Evolutionary conservation across 2,113 vertebrate genomes (phyloP).

Genomic region (Condylura cristata): DNA sequence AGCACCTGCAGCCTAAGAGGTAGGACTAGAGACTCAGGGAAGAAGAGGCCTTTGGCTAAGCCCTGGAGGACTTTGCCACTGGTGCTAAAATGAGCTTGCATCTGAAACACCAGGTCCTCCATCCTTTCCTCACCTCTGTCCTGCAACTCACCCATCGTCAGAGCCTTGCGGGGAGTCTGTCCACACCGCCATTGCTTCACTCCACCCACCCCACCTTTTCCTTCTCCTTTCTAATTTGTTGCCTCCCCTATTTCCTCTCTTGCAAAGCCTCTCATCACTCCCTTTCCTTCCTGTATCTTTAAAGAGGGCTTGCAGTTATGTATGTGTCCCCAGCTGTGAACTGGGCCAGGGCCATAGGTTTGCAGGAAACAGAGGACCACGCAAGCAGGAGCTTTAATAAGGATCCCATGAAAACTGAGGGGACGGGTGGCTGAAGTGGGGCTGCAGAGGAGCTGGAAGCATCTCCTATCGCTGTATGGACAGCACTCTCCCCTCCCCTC

Average conservation of each 20-base stretch:
- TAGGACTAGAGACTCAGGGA: background rate
- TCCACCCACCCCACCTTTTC: background rate
- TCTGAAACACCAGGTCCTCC: background rate
- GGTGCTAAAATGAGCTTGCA: background rate
- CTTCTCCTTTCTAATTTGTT: background rate
- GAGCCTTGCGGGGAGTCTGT: background rate
- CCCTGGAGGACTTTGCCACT: background rate
- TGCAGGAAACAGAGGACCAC: background rate
- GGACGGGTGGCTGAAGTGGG: background rate
- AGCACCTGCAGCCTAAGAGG: background rate
- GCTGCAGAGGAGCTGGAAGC: background rate
- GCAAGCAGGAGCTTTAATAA: background rate
- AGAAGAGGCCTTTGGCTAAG: background rate
- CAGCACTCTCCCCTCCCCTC: no score
- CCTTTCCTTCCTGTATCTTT: constrained; percentile 33
- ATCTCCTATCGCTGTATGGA: background rate
- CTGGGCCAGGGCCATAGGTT: background rate
- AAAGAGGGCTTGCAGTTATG: background rate
- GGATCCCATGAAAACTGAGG: background rate
- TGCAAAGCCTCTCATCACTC: background rate
- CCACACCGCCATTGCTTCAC: background rate
- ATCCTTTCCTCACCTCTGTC: no score
- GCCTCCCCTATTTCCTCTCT: background rate
- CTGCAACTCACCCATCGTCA: accelerated
- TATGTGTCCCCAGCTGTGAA: background rate